These are phyloP conservation scores for Montipora cactus DNA, from an alignment of 64 coral and sea anemone genomes.

Conservation along the genomic window DNA sequence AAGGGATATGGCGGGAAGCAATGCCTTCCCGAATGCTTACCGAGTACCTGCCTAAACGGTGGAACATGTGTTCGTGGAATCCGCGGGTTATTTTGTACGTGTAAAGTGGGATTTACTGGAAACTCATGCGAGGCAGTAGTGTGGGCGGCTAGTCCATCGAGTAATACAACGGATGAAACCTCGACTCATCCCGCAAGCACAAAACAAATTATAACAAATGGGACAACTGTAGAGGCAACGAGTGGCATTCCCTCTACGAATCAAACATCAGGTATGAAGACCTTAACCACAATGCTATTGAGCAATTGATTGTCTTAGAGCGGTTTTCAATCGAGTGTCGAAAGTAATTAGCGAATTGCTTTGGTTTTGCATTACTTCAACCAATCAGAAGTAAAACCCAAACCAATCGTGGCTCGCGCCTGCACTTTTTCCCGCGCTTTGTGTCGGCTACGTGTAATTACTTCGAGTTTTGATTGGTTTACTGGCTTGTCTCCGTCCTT, in stretches of 20 bases:
- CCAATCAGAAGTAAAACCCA: too few species aligned
- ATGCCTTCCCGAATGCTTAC: slow-evolving; percentile 70
- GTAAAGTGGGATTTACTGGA: slow-evolving; percentile 73
- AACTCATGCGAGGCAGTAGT: slow-evolving; percentile 44
- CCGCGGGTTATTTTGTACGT: slow-evolving; percentile 63
- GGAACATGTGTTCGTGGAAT: slow-evolving; percentile 82
- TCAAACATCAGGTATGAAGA: not conserved
- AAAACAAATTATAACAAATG: slow-evolving; percentile 1
- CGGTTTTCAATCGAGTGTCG: too few species aligned
- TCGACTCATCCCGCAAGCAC: not conserved
- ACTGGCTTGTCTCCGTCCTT: too few species aligned
- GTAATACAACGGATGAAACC: not conserved
- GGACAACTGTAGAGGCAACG: not conserved
- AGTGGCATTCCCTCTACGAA: not conserved
- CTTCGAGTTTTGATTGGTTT: too few species aligned
- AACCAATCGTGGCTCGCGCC: too few species aligned
- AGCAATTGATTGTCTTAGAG: too few species aligned
- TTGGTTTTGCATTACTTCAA: too few species aligned
- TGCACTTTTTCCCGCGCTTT: too few species aligned
- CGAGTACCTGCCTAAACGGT: slow-evolving; percentile 71
- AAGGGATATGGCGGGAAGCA: slow-evolving; percentile 75
- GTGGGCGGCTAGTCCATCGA: not conserved
- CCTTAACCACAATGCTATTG: too few species aligned
- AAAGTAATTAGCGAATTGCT: too few species aligned
- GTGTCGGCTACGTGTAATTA: too few species aligned